Evolutionary conservation across 2,797 vertebrate genomes (phyloP).

Genomic region (Sebastes melanostomus): DNA sequence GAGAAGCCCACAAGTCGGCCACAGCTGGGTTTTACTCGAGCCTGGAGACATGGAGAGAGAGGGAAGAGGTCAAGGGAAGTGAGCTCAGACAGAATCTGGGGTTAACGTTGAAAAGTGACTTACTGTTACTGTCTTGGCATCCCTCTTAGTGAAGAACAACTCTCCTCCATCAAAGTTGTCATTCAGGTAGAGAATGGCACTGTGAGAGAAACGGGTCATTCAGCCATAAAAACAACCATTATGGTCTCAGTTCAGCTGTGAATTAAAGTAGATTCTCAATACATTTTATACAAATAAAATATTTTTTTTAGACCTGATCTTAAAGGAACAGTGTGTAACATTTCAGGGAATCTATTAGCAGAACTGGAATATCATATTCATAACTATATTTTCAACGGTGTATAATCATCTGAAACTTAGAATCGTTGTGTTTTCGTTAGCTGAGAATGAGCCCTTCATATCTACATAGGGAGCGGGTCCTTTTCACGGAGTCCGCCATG

Average conservation of each 20-base stretch:
- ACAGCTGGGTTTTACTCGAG: slow-evolving; percentile 88
- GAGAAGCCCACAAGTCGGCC: slow-evolving; percentile 94
- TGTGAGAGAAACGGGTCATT: slow-evolving; percentile 59
- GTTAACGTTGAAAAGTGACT: slow-evolving; percentile 41
- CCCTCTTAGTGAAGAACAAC: slow-evolving; percentile 92
- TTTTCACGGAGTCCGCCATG: too few relatives aligned
- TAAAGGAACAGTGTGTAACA: too few relatives aligned
- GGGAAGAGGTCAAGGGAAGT: neutral
- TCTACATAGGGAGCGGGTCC: too few relatives aligned
- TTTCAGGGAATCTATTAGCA: accelerated
- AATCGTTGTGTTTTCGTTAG: too few relatives aligned
- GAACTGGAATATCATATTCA: too few relatives aligned
- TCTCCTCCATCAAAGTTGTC: slow-evolving; percentile 94
- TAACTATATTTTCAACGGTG: accelerated
- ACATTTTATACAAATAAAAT: neutral
- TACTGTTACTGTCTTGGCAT: slow-evolving; percentile 91
- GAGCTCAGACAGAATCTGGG: neutral
- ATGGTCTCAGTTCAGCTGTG: neutral
- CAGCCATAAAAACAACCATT: neutral
- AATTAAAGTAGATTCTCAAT: neutral
- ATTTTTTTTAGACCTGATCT: neutral
- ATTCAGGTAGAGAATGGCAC: slow-evolving; percentile 95
- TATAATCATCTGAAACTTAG: too few relatives aligned
- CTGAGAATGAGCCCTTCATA: too few relatives aligned
- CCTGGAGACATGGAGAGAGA: slow-evolving; percentile 70